phyloP scores from a whole-genome alignment of 2,113 vertebrate species.

The Tringa solitaria region DNA sequence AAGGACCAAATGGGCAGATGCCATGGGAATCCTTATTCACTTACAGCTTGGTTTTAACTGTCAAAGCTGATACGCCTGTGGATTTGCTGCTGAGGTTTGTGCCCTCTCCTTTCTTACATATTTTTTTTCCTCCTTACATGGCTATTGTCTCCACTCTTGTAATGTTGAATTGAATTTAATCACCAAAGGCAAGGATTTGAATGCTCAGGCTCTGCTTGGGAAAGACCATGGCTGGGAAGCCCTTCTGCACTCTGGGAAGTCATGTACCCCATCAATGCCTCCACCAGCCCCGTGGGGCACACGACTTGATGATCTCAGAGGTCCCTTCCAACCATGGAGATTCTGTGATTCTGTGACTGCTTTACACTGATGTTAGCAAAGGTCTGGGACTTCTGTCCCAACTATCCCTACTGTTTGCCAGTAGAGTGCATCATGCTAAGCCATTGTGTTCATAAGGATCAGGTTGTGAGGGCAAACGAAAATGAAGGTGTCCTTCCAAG shows the following conservation, averaged over 20 bases:
- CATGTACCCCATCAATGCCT: accelerated
- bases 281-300: background rate
- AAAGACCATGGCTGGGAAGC: background rate
- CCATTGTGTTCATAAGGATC: background rate
- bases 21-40: background rate
- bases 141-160: background rate
- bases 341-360: no score
- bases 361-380: background rate
- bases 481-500: background rate
- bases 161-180: background rate
- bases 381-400: background rate
- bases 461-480: background rate
- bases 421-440: background rate
- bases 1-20: background rate
- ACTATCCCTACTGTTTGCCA: background rate
- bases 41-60: background rate
- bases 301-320: no score
- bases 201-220: background rate
- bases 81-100: background rate
- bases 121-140: background rate
- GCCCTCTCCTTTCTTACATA: background rate
- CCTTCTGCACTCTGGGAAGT: background rate
- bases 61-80: background rate
- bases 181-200: background rate
- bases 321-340: no score